phyloP scores from a whole-genome alignment of 2,888 invertebrate species.

The Synergus umbraculus region DNA sequence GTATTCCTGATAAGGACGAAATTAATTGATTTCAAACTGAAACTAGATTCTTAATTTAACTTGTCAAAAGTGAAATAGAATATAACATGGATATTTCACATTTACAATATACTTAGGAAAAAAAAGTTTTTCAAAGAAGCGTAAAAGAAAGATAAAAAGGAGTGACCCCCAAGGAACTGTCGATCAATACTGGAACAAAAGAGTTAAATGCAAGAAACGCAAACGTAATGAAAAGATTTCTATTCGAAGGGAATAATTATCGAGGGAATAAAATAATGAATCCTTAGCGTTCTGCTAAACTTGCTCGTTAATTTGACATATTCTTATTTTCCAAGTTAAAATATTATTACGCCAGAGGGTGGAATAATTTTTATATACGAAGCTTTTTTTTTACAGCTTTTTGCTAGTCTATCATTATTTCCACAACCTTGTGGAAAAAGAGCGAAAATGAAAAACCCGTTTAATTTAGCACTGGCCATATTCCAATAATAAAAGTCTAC shows the following conservation, averaged over 20 bases:
- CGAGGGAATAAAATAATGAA: conserved; percentile 28
- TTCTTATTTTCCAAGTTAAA: conserved; percentile 16
- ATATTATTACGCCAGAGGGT: background rate
- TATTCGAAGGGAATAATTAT: conserved; percentile 9
- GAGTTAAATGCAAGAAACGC: conserved; percentile 27
- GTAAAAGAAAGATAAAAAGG: background rate
- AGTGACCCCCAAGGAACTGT: background rate
- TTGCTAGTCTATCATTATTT: conserved; percentile 1
- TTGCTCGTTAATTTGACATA: conserved; percentile 5
- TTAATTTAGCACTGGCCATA: background rate
- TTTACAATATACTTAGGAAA: background rate
- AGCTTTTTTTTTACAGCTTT: background rate
- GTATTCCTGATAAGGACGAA: background rate
- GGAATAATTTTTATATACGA: background rate
- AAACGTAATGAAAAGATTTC: conserved; percentile 37
- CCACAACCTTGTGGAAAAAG: background rate
- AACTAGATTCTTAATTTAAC: background rate
- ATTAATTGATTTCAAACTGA: background rate
- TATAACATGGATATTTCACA: background rate
- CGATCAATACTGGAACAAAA: conserved; percentile 34
- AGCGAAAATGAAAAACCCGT: background rate
- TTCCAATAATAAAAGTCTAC: conserved; percentile 16
- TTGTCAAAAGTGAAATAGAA: background rate
- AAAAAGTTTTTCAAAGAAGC: background rate
- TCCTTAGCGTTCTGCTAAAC: conserved; percentile 16